Percentiles rank a stretch among this genome's conserved stretches.
phyloP scores from a whole-genome alignment of 2,797 vertebrate genomes.

The Pogoniulus pusillus region DNA sequence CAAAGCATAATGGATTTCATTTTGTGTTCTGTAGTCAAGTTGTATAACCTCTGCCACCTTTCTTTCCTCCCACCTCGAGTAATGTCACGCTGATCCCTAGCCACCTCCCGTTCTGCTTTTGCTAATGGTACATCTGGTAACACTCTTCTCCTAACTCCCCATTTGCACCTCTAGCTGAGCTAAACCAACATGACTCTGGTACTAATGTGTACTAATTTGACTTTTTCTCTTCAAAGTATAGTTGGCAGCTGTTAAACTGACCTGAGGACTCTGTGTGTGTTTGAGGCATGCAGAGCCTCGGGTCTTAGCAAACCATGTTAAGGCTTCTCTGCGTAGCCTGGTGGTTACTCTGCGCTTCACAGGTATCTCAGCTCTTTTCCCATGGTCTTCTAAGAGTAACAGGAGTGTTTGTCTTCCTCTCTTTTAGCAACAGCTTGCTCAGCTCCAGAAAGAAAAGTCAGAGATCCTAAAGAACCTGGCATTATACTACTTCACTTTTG shows the following conservation, averaged over 20 bases:
- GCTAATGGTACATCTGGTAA: slow-evolving; percentile 52
- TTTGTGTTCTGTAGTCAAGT: slow-evolving; percentile 79
- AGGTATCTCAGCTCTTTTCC: neutral
- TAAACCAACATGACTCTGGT: slow-evolving; percentile 53
- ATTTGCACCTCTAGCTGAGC: slow-evolving; percentile 51
- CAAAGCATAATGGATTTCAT: slow-evolving; percentile 79
- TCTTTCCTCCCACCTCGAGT: slow-evolving; percentile 67
- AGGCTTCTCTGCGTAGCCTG: slow-evolving; percentile 63
- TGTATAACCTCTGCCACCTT: slow-evolving; percentile 67
- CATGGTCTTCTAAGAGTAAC: neutral
- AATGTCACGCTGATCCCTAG: slow-evolving; percentile 58
- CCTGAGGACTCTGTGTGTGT: slow-evolving; percentile 41
- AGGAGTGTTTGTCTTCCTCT: slow-evolving; percentile 57
- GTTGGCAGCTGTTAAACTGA: slow-evolving; percentile 64
- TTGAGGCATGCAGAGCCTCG: neutral
- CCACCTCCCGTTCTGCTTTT: slow-evolving; percentile 59
- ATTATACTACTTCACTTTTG: slow-evolving; percentile 97
- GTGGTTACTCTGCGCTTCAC: slow-evolving; percentile 12
- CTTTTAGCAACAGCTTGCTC: slow-evolving; percentile 98
- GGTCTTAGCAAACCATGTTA: neutral
- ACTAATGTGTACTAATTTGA: slow-evolving; percentile 74
- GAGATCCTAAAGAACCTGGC: slow-evolving; percentile 99
- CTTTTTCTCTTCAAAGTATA: slow-evolving; percentile 57
- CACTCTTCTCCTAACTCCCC: slow-evolving; percentile 58
- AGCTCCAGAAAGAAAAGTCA: slow-evolving; percentile 98